Conservation (phyloP, 2,888 invertebrate genomes). For the Parelbella ahira region DNA sequence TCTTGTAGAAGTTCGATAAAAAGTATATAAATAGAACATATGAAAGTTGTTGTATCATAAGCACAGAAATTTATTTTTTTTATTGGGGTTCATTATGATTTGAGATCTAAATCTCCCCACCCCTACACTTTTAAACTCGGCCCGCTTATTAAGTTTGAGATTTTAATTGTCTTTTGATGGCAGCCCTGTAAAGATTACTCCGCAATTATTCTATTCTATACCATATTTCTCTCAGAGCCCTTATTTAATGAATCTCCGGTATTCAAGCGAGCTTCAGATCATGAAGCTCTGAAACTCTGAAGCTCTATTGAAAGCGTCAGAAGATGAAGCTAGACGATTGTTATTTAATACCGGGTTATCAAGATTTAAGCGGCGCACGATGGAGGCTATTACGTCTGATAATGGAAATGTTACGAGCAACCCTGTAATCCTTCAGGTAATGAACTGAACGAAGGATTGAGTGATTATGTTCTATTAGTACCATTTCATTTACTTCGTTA, state of each 20-base stretch:
- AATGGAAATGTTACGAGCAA: slow-evolving; percentile 5
- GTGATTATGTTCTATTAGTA: no score
- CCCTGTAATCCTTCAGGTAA: not conserved
- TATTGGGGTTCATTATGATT: no score
- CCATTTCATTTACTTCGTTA: no score
- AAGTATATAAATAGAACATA: no score
- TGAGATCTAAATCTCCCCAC: no score
- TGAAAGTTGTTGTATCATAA: no score
- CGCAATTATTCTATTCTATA: slow-evolving; percentile 12
- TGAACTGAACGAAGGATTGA: not conserved
- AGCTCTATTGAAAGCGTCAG: slow-evolving; percentile 20
- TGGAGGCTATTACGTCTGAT: slow-evolving; percentile 8
- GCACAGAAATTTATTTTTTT: no score
- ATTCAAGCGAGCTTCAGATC: slow-evolving; percentile 3
- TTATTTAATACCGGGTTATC: slow-evolving; percentile 18
- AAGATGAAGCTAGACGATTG: slow-evolving; percentile 15
- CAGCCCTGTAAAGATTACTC: slow-evolving; percentile 8
- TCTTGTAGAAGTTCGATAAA: no score
- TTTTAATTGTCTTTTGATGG: slow-evolving; percentile 1
- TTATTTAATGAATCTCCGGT: slow-evolving; percentile 13
- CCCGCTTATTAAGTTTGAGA: no score
- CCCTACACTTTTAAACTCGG: no score
- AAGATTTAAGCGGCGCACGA: slow-evolving; percentile 6
- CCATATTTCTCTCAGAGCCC: slow-evolving; percentile 15
- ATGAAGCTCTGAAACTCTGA: slow-evolving; percentile 3